A percentile compares a stretch with the other conserved stretches of the same genome.
These are phyloP conservation scores for Aspidapion aeneum DNA, from an alignment of 2,888 invertebrate species.

Conservation along the genomic window DNA sequence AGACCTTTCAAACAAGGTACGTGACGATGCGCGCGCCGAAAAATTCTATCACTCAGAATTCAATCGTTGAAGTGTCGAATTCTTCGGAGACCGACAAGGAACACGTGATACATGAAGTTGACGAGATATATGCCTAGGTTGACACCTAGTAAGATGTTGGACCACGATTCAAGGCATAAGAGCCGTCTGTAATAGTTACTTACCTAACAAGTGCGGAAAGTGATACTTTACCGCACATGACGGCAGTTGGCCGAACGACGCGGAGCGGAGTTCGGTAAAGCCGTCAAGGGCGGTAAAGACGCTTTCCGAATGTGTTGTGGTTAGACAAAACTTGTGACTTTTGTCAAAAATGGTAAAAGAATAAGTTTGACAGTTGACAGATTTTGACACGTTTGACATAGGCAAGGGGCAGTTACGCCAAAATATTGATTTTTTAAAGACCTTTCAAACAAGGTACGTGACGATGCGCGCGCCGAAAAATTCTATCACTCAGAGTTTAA, in stretches of 20 bases:
- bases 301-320: too few relatives aligned
- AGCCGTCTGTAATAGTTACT: too few relatives aligned
- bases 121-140: background rate
- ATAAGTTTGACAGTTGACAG: too few relatives aligned
- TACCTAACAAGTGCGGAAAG: too few relatives aligned
- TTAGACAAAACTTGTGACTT: constrained; percentile 48
- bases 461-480: background rate
- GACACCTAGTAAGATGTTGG: background rate
- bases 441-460: constrained; percentile 18
- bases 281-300: too few relatives aligned
- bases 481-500: background rate
- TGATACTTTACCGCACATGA: too few relatives aligned
- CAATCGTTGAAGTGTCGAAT: constrained; percentile 9
- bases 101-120: background rate
- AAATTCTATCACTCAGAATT: background rate
- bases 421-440: constrained; percentile 41
- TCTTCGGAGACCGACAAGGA: background rate
- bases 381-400: too few relatives aligned
- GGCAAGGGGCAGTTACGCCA: too few relatives aligned
- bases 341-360: too few relatives aligned
- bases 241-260: too few relatives aligned
- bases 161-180: background rate
- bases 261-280: too few relatives aligned
- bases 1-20: too few relatives aligned
- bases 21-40: background rate